These are phyloP conservation scores for Urophycis tenuis DNA, from an alignment of 2,797 vertebrate species.

Conservation along the genomic window DNA sequence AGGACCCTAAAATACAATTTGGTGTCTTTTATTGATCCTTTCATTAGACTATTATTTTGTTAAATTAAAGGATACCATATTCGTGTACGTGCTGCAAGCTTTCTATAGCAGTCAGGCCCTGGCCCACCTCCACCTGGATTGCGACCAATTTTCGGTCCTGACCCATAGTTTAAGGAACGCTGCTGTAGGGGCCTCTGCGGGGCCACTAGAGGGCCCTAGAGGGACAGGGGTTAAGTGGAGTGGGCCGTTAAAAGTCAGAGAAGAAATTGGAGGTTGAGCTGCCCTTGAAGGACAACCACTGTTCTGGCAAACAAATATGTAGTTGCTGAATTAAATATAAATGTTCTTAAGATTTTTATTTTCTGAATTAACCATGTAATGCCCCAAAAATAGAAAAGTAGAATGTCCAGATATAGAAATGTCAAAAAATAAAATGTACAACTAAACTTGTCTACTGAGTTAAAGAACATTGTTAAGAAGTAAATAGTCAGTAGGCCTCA, in stretches of 20 bases:
- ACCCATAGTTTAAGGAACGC: neutral
- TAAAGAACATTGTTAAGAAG: neutral
- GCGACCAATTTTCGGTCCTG: neutral
- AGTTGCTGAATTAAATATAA: neutral
- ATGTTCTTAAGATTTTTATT: neutral
- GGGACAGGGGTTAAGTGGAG: neutral
- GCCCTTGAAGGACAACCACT: neutral
- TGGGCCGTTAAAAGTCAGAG: neutral
- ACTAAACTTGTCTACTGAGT: neutral
- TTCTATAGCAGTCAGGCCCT: neutral
- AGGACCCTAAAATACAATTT: no score
- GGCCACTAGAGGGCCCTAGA: neutral
- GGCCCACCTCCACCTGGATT: neutral
- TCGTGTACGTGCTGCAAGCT: neutral
- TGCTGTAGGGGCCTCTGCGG: neutral
- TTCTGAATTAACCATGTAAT: neutral
- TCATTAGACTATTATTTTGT: no score
- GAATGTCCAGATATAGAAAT: neutral
- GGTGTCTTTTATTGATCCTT: no score
- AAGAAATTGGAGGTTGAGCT: neutral
- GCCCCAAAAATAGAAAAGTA: neutral
- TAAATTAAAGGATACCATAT: no score
- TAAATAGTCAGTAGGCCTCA: neutral
- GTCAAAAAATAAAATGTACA: neutral
- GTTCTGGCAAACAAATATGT: neutral